Evolutionary conservation across 2,113 vertebrate species (phyloP), one percentile per base, ranked within the genome.

Genomic region (Hylia prasina): DNA sequence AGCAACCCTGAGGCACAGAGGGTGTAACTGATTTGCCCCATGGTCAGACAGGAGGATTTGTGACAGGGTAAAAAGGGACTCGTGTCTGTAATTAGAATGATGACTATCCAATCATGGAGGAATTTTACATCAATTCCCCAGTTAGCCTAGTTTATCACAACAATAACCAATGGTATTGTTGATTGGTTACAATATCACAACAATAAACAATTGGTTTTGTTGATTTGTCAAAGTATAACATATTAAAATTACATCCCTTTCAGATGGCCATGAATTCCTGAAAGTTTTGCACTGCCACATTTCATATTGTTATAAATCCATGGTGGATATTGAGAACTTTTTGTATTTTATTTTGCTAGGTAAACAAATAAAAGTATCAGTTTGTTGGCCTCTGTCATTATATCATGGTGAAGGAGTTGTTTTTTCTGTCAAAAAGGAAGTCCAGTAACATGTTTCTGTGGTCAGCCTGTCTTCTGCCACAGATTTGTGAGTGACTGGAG

Each of bases 371-470:
- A 9, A n/a, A 48, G 5, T 90, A 35, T 75, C 58, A 47, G 51
- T 89, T 91, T 87, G 75, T 9, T 95, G 81, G 63, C 90, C 80
- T 93, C 87, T 96, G 75, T 87, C 82, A 50, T 76, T 42, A 7
- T 66, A 45, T 91, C 72, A 48, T 50, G 40, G 50, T 19, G 54
- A 53, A 33, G 51, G 63, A 80, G 40, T 57, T 87, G 61, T 82
- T 97, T 97, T 82, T 88, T 94, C 96, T 97, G 97, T 97, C 97
- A 98, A 85, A 93, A 89, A 89, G 19, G 44, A 13, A 58, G 63
- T 94, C 47, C 17, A 28, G 42, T 79, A 79, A 92, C 60, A 60
- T 50, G 35, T 80, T 95, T 53, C 19, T 77, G 27, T 71, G 48
- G 64, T 73, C 70, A 61, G 53, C 75, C 82, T 91, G 93, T 85